Evolutionary conservation across 2,113 vertebrate genomes (phyloP).

Genomic region (Ramphastos sulfuratus): DNA sequence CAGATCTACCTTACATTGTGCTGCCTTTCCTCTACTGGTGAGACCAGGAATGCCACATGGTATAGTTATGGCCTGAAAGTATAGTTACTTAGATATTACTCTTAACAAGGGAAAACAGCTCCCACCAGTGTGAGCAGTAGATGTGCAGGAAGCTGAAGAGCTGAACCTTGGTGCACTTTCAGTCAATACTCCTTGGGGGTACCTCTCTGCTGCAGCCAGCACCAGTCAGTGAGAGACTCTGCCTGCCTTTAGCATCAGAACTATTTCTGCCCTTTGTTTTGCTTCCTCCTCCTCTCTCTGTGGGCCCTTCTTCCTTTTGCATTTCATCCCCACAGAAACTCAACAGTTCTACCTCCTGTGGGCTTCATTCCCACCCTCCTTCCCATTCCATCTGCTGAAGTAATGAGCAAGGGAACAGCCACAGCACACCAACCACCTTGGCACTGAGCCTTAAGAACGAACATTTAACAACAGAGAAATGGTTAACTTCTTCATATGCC

Average conservation of each 20-base stretch:
- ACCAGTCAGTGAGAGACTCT: neutral
- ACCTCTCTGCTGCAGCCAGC: neutral
- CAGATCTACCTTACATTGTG: neutral
- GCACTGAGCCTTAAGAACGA: neutral
- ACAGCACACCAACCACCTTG: neutral
- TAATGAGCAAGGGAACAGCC: neutral
- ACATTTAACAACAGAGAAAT: neutral
- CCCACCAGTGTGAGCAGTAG: neutral
- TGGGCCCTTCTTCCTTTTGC: neutral
- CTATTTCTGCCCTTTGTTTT: neutral
- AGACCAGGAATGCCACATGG: neutral
- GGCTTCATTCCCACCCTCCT: neutral
- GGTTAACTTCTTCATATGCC: neutral
- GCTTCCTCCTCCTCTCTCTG: neutral
- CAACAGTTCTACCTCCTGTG: neutral
- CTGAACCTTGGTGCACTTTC: neutral
- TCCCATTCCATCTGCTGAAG: conserved; percentile 4
- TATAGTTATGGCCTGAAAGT: neutral
- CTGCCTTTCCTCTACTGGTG: neutral
- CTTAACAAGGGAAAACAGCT: neutral
- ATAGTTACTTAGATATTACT: neutral
- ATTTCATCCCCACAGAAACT: neutral
- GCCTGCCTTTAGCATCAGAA: neutral
- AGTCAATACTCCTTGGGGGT: neutral
- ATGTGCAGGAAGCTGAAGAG: neutral